phyloP scores from a whole-genome alignment of 2,888 invertebrate genomes.

The Alviniconcha strummeri region DNA sequence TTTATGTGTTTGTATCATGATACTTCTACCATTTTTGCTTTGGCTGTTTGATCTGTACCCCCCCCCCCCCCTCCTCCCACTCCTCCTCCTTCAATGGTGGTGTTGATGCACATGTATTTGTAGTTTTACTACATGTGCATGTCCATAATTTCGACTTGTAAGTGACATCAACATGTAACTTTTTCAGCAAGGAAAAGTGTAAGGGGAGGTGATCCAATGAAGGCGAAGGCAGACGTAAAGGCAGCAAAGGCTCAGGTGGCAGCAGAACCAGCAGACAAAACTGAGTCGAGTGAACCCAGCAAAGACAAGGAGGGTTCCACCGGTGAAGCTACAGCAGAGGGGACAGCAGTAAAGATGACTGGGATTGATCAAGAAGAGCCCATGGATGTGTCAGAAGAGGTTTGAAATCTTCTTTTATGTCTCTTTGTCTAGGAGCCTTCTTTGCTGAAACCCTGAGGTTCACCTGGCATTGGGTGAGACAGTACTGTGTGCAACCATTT shows the following conservation, averaged over 20 bases:
- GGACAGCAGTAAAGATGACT: background rate
- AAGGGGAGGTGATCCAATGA: background rate
- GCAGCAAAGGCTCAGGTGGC: background rate
- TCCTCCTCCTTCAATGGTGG: too few relatives aligned
- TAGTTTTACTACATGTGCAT: too few relatives aligned
- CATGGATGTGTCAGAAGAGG: background rate
- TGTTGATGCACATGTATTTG: too few relatives aligned
- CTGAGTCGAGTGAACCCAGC: background rate
- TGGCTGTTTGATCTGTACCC: too few relatives aligned
- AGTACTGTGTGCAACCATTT: too few relatives aligned
- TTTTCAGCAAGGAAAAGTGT: constrained; percentile 25
- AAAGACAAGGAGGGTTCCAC: background rate
- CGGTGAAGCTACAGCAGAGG: background rate
- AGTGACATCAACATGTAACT: too few relatives aligned
- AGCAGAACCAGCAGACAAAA: constrained; percentile 7
- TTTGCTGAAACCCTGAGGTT: too few relatives aligned
- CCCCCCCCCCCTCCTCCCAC: too few relatives aligned
- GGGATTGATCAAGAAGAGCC: background rate
- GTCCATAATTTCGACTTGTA: too few relatives aligned
- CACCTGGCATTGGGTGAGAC: too few relatives aligned
- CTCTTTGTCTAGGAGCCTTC: constrained; percentile 27
- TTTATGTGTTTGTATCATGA: too few relatives aligned
- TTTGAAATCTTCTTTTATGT: background rate
- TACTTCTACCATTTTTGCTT: too few relatives aligned
- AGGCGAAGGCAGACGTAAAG: background rate